phyloP scores from a whole-genome alignment of 2,797 vertebrate genomes.

The Halcyon badia region DNA sequence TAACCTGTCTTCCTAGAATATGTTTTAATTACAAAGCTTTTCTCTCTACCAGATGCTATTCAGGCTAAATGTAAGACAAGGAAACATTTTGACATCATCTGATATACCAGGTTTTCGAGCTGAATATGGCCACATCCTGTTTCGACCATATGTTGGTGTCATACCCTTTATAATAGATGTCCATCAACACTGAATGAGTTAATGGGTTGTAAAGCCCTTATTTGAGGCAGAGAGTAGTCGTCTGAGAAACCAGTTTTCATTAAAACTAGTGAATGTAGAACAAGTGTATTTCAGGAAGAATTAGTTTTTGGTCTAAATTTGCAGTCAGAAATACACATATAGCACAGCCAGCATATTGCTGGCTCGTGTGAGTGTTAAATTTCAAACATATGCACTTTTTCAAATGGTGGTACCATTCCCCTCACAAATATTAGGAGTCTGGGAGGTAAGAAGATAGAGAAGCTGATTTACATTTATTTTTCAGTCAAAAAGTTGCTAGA shows the following conservation, averaged over 20 bases:
- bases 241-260: not conserved
- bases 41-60: not conserved
- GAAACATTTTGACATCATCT: not conserved
- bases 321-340: not conserved
- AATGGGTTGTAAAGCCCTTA: not conserved
- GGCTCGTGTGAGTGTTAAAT: not conserved
- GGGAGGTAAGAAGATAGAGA: not conserved
- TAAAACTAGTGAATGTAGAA: not conserved
- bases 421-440: not conserved
- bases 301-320: not conserved
- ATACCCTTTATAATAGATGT: rapidly evolving
- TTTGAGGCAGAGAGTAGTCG: not conserved
- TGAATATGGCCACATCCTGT: not conserved
- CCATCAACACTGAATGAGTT: not conserved
- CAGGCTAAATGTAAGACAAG: not conserved
- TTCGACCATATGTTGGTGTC: rapidly evolving
- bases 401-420: not conserved
- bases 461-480: not conserved
- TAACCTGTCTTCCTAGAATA: not conserved
- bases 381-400: not conserved
- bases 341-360: rapidly evolving
- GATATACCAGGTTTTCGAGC: rapidly evolving
- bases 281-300: not conserved
- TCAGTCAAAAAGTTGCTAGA: not conserved
- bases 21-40: not conserved